A percentile compares a stretch with the other conserved stretches of the same genome.
These are phyloP conservation scores for Drosophila demipolita DNA, from an alignment of 2,888 invertebrate species.

Conservation along the genomic window DNA sequence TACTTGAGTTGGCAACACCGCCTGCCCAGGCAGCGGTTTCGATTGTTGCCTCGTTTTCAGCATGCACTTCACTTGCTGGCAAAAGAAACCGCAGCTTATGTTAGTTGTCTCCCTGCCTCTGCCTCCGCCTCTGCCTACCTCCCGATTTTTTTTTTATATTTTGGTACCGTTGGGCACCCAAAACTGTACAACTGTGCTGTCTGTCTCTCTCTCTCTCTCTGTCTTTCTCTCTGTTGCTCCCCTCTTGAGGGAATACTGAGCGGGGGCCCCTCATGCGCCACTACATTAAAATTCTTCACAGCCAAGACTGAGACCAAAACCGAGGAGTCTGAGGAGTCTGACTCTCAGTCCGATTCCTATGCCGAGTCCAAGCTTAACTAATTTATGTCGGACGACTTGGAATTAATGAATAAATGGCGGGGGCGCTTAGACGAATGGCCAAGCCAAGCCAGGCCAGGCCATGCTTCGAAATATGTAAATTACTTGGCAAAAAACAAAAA, in stretches of 20 bases:
- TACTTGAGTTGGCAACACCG: conserved; percentile 78
- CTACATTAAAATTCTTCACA: conserved; percentile 78
- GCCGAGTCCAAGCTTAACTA: conserved; percentile 76
- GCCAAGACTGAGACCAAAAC: conserved; percentile 34
- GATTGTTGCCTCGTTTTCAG: conserved; percentile 49
- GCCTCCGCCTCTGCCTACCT: conserved; percentile 7
- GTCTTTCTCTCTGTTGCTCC: neutral
- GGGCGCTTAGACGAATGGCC: conserved; percentile 76
- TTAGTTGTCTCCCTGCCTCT: conserved; percentile 40
- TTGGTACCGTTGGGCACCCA: conserved; percentile 42
- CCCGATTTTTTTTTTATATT: neutral
- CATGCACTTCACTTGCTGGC: conserved; percentile 71
- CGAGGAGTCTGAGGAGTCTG: conserved; percentile 49
- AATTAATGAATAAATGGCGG: conserved; percentile 81
- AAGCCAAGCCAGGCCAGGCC: conserved; percentile 17
- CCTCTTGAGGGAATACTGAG: conserved; percentile 40
- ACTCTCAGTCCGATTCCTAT: conserved; percentile 38
- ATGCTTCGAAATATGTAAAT: conserved; percentile 70
- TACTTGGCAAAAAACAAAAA: conserved; percentile 58
- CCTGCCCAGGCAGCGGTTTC: conserved; percentile 47
- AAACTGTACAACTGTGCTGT: conserved; percentile 18
- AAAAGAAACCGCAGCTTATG: conserved; percentile 76
- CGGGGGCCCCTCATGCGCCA: conserved; percentile 21
- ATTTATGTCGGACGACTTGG: conserved; percentile 80
- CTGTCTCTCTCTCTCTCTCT: conserved; percentile 4